Base-by-base conservation (phyloP, 2,797 vertebrate species). In the Melanotaenia trifasciata region DNA sequence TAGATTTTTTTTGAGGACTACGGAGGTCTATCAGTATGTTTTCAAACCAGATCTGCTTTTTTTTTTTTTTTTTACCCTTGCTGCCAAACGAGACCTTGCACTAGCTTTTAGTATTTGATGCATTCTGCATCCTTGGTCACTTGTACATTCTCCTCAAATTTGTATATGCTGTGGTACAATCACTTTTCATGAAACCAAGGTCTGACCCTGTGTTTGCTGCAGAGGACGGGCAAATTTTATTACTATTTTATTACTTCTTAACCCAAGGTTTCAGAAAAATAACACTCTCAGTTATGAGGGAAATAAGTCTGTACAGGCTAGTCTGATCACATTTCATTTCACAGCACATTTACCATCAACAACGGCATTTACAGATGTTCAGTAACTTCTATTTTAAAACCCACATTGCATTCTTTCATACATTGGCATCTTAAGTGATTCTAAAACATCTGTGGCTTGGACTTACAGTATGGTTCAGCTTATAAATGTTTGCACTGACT, bases 11-110 rank as follows among this genome's bases (percentile, higher is more conserved):
- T 4, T n/a, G 50, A 54, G 8, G 62, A 24, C 10, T n/a, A 16
- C 40, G 22, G 26, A 45, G 13, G 32, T 59, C 33, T 51, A 67
- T 74, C 0, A 10, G 13, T 30, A 0, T 60, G 13, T 64, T 72
- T 51, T 60, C 16, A 22, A 70, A 63, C 38, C 12, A 24, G 26
- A 64, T 40, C 28, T 30, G 28, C 28, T 30, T 28, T 28, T 54
- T 51, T 53, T 5, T 54, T 14, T 16, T 40, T 14, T 40, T 79
- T 78, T 69, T 47, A 64, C 4, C 12, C 51, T 56, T 62, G 45
- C 43, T 71, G 43, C 13, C 45, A 51, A 70, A 74, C 51, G 53
- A 84, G 61, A 78, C 63, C 60, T 78, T 85, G 79, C 78, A 76
- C 61, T 60, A 71, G 28, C 66, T 40, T 70, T 50, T 36, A 70